Evolutionary conservation across 1,140 invertebrate genomes (phyloP).

Genomic region (Tribolium castaneum): DNA sequence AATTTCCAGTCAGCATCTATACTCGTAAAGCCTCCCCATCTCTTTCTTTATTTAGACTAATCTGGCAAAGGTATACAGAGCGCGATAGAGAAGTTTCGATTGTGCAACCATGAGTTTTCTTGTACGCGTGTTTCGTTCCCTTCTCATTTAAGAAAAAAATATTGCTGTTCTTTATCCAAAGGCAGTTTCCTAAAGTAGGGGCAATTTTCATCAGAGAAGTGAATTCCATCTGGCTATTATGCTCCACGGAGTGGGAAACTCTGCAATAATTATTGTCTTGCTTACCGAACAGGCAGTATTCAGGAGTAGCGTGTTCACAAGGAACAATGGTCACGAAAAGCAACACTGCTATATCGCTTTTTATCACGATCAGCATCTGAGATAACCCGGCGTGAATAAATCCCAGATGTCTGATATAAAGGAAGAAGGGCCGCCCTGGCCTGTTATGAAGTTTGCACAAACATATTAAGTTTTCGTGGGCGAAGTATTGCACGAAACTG

Average conservation of each 20-base stretch:
- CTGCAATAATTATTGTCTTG: not conserved
- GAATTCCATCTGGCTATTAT: not conserved
- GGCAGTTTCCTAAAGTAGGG: not conserved
- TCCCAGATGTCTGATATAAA: conserved; percentile 20
- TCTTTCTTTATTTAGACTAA: not conserved
- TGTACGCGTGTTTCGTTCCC: not conserved
- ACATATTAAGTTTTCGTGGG: conserved; percentile 27
- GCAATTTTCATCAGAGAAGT: not conserved
- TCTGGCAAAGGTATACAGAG: not conserved
- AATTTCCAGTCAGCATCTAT: not conserved
- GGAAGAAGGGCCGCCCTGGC: not conserved
- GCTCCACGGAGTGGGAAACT: not conserved
- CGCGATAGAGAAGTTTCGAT: not conserved
- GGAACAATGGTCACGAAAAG: conserved; percentile 28
- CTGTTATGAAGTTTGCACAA: conserved; percentile 30
- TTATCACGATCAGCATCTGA: conserved; percentile 29
- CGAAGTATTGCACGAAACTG: not conserved
- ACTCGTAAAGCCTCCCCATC: not conserved
- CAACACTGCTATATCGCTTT: conserved; percentile 19
- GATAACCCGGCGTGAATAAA: conserved; percentile 22
- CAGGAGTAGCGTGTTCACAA: conserved; percentile 1
- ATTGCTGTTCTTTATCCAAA: not conserved
- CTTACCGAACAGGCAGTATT: not conserved
- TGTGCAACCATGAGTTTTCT: not conserved
- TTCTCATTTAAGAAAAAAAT: not conserved